A percentile compares a stretch with the other conserved stretches of the same genome.
Conservation (phyloP, 2,888 invertebrate species). For the Agrochola litura region DNA sequence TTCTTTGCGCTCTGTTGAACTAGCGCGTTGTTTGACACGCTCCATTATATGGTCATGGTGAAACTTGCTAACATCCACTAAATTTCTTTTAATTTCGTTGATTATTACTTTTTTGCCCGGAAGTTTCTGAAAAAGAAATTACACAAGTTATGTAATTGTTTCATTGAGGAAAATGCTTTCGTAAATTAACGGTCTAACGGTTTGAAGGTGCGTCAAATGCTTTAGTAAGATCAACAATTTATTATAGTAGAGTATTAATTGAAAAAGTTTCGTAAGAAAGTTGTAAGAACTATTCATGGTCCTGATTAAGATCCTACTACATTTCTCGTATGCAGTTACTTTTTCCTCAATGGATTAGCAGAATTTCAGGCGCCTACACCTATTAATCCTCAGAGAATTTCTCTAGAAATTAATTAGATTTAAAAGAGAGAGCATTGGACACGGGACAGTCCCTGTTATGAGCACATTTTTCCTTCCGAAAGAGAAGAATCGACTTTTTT, state of each 20-base stretch:
- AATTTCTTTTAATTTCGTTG: constrained; percentile 88
- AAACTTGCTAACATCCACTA: constrained; percentile 72
- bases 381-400: neutral
- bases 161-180: neutral
- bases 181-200: neutral
- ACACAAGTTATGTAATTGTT: constrained; percentile 3
- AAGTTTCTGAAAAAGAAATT: constrained; percentile 66
- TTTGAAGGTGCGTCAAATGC: constrained; percentile 1
- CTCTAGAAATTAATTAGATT: constrained; percentile 2
- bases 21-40: constrained; percentile 60
- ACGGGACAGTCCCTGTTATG: neutral
- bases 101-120: constrained; percentile 74
- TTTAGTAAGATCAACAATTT: constrained; percentile 1
- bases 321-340: constrained; percentile 3
- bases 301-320: neutral
- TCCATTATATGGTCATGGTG: constrained; percentile 66
- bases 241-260: neutral
- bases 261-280: neutral
- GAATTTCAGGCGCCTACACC: constrained; percentile 6
- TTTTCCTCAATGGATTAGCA: constrained; percentile 21
- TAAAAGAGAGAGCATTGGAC: neutral
- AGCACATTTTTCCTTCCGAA: neutral
- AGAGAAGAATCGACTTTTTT: neutral
- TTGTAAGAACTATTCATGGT: neutral
- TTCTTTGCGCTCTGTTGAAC: constrained; percentile 47